Evolutionary conservation across 2,797 vertebrate species (phyloP), one percentile per base, ranked within the genome.

Genomic region (Nyctibius grandis): DNA sequence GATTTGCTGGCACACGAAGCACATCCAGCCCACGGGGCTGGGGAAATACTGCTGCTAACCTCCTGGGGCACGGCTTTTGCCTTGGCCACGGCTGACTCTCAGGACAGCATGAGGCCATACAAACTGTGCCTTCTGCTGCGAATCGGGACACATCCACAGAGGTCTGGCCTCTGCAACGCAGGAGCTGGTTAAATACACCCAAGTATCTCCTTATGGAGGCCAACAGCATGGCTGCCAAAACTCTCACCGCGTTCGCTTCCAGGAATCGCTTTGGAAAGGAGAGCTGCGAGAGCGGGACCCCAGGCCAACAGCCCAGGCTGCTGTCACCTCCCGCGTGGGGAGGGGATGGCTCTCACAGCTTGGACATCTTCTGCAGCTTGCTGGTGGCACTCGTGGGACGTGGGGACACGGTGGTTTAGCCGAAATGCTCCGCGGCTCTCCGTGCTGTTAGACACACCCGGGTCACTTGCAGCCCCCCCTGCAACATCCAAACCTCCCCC

Each of bases 91-190:
- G 21, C 20, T 40, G 44, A 6, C 23, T 31, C 44, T 31, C 11
- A 2, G 19, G 60, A 4, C 1, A 1, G 1, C 6, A 9, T 2
- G 23, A 51, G 50, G 44, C 40, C 57, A 23, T 1, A 21, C 38
- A 68, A 64, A n/a, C 64, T 16, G 1, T 38, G 38, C 15, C 40
- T 63, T 84, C 57, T 65, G 64, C 85, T 86, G 36, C 5, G 1
- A 34, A 31, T 9, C 7, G 2, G 72, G 57, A 18, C 0, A 3
- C 45, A 11, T 12, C 54, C 64, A 1, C 0, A 9, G 36, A 68
- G 70, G 23, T 60, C 65, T 54, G 83, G 48, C 38, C 73, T 36
- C 38, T 65, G 57, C 42, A 28, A 12, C 0, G 1, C 54, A 34
- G 59, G 48, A 85, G 79, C 61, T 0, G 0, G 11, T 50, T 34